These are phyloP conservation scores for Torymus auratus DNA, from an alignment of 2,888 invertebrate genomes.

Conservation along the genomic window DNA sequence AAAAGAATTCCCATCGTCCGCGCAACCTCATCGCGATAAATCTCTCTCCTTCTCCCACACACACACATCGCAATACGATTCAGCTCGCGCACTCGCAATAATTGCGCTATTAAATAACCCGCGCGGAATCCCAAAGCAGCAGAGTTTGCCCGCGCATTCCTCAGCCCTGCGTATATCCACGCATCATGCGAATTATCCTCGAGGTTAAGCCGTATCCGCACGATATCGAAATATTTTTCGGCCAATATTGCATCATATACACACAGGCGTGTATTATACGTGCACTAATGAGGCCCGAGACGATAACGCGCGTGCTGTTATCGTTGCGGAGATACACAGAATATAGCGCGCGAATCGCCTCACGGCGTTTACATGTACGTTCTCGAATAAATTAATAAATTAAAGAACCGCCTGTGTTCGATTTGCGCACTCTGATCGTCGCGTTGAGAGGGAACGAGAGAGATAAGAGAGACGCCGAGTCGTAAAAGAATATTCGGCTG, in stretches of 20 bases:
- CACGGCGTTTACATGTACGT: neutral
- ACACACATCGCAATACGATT: neutral
- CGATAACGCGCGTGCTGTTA: too few relatives aligned
- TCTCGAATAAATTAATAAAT: conserved; percentile 6
- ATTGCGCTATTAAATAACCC: conserved; percentile 46
- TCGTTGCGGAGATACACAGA: too few relatives aligned
- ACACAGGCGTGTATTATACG: too few relatives aligned
- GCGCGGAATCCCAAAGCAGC: conserved; percentile 28
- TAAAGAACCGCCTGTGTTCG: neutral
- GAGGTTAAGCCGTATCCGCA: too few relatives aligned
- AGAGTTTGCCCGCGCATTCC: conserved; percentile 28
- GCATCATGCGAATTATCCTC: conserved; percentile 10
- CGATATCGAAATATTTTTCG: too few relatives aligned
- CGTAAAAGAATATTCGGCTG: too few relatives aligned
- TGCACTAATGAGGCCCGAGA: too few relatives aligned
- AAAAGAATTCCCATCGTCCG: too few relatives aligned
- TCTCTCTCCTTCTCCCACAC: neutral
- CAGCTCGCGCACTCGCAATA: conserved; percentile 10
- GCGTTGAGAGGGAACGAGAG: too few relatives aligned
- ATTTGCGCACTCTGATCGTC: too few relatives aligned
- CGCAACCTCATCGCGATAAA: conserved; percentile 19
- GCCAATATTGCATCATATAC: too few relatives aligned
- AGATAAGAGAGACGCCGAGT: too few relatives aligned
- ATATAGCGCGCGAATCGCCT: conserved; percentile 14
- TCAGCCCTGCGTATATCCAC: neutral